Evolutionary conservation across 2,888 invertebrate genomes (phyloP).

Genomic region (Mechanitis messenoides): DNA sequence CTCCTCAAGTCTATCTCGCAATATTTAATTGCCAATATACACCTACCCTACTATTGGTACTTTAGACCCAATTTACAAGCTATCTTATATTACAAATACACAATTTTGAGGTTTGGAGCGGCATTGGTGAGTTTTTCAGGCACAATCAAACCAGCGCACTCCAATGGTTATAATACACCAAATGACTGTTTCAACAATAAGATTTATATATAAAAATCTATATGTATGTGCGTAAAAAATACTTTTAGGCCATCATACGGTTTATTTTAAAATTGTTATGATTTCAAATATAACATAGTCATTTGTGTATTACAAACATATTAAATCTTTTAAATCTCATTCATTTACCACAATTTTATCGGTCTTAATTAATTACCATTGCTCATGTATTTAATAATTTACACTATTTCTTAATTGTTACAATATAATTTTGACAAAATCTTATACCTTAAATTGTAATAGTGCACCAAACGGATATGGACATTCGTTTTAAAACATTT

Average conservation of each 20-base stretch:
- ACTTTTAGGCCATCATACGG: slow-evolving; percentile 20
- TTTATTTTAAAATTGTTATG: slow-evolving; percentile 3
- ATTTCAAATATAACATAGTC: slow-evolving; percentile 23
- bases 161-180: slow-evolving; percentile 67
- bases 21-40: slow-evolving; percentile 55
- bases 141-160: slow-evolving; percentile 72
- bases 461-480: slow-evolving; percentile 37
- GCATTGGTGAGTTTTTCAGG: slow-evolving; percentile 73
- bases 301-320: slow-evolving; percentile 64
- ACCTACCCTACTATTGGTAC: slow-evolving; percentile 59
- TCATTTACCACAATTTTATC: slow-evolving; percentile 53
- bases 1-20: slow-evolving; percentile 61
- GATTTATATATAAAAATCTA: slow-evolving; percentile 7
- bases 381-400: slow-evolving; percentile 37
- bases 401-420: slow-evolving; percentile 30
- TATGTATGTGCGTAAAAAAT: slow-evolving; percentile 8
- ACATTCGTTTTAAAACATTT: slow-evolving; percentile 28
- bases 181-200: slow-evolving; percentile 33
- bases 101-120: slow-evolving; percentile 76
- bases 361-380: slow-evolving; percentile 55
- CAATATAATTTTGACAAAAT: slow-evolving; percentile 30
- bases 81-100: slow-evolving; percentile 59
- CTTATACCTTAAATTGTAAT: slow-evolving; percentile 32
- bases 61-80: slow-evolving; percentile 58
- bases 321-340: slow-evolving; percentile 47